phyloP scores from a whole-genome alignment of 1,140 invertebrate genomes.

The Ridgeia piscesae region DNA sequence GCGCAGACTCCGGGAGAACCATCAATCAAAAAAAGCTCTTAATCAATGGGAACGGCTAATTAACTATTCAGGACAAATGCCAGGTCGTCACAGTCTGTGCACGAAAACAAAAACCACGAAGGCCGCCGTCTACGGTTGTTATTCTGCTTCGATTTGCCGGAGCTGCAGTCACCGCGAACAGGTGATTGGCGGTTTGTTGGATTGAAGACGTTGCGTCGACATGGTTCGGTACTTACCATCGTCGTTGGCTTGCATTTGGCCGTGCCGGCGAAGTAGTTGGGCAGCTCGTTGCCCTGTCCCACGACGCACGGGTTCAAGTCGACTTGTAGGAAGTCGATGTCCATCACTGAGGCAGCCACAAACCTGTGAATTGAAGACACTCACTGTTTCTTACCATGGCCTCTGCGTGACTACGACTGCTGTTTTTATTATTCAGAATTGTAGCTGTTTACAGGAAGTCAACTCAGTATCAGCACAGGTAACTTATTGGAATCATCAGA shows the following conservation, averaged over 20 bases:
- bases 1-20: background rate
- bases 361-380: constrained; percentile 67
- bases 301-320: constrained; percentile 96
- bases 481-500: no score
- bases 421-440: no score
- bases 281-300: constrained; percentile 81
- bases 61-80: background rate
- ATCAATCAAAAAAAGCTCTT: background rate
- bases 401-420: no score
- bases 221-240: constrained; percentile 67
- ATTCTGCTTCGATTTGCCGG: background rate
- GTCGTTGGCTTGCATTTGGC: constrained; percentile 93
- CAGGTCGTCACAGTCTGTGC: background rate
- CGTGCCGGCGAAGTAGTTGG: constrained; percentile 87
- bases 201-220: background rate
- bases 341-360: constrained; percentile 86
- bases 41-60: background rate
- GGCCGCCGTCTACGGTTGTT: background rate
- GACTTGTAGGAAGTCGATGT: constrained; percentile 96
- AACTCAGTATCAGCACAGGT: no score
- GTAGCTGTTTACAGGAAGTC: no score
- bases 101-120: background rate
- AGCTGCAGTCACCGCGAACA: background rate
- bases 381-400: background rate
- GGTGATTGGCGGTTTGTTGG: background rate